Percentiles rank a stretch among this genome's conserved stretches.
Conservation (phyloP, 37 sponge, comb jelly and placozoan genomes). For the Chondrilla cf. caribensis region DNA sequence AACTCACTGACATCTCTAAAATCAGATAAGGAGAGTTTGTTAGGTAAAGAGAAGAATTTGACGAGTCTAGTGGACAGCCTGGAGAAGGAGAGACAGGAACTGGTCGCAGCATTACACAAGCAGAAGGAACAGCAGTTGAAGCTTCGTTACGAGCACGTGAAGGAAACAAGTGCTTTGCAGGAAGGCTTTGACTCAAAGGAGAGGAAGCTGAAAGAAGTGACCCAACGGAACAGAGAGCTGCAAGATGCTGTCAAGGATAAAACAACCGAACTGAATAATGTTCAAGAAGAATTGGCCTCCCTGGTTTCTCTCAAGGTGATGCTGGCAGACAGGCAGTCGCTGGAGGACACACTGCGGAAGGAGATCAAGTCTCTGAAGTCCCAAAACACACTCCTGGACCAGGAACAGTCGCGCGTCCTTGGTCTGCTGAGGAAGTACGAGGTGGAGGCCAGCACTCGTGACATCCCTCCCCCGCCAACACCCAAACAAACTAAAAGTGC, state of each 20-base stretch:
- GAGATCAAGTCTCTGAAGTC: conserved; percentile 14
- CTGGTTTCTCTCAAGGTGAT: conserved; percentile 11
- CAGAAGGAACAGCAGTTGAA: neutral
- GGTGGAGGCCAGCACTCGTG: conserved; percentile 33
- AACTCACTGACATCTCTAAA: neutral
- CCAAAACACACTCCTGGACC: neutral
- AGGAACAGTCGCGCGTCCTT: conserved; percentile 13
- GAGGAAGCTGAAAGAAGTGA: neutral
- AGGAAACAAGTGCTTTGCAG: conserved; percentile 18
- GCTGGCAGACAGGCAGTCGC: conserved; percentile 18
- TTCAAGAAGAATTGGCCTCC: conserved; percentile 8
- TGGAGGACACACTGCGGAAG: conserved; percentile 33
- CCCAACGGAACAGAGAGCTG: neutral
- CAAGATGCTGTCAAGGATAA: conserved; percentile 17
- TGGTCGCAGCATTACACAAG: neutral
- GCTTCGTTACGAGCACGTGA: neutral
- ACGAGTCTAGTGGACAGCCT: neutral
- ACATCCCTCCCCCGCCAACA: conserved; percentile 17
- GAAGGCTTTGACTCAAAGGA: conserved; percentile 23
- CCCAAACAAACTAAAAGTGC: neutral
- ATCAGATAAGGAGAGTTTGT: neutral
- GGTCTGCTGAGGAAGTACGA: conserved; percentile 29
- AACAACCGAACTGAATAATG: neutral
- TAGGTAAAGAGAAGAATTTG: conserved; percentile 10
- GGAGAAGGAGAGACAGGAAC: conserved; percentile 1